Conservation (phyloP, 2,888 invertebrate species). For the Geotrupes spiniger region DNA sequence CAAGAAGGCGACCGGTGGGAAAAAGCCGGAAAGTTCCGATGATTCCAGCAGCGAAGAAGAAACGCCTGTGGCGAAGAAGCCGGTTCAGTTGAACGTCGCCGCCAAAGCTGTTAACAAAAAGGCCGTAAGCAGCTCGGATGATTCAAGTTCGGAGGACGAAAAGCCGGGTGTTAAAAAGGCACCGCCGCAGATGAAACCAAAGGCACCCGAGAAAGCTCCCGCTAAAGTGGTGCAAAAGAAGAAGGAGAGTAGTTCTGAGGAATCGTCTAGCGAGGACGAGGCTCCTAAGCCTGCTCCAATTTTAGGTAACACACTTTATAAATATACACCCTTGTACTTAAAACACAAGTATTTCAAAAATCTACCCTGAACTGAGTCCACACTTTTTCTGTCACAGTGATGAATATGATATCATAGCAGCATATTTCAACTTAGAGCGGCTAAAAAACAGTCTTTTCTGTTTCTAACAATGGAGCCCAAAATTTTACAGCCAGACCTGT, state of each 20-base stretch:
- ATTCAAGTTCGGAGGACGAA: conserved; percentile 37
- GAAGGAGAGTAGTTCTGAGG: conserved; percentile 32
- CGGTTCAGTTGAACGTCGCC: conserved; percentile 15
- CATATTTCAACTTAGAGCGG: too few species aligned
- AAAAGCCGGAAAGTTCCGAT: conserved; percentile 25
- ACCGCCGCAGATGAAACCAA: not conserved
- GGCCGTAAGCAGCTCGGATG: conserved; percentile 34
- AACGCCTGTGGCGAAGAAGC: conserved; percentile 22
- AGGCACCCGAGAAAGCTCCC: conserved; percentile 1
- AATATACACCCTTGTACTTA: too few species aligned
- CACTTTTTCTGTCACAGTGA: too few species aligned
- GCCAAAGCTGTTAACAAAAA: conserved; percentile 12
- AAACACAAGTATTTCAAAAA: too few species aligned
- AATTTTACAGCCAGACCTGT: too few species aligned
- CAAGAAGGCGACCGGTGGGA: conserved; percentile 21
- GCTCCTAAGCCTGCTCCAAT: conserved; percentile 12
- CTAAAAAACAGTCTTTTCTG: too few species aligned
- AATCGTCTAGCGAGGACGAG: conserved; percentile 35
- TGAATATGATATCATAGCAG: too few species aligned
- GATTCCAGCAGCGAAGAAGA: conserved; percentile 21
- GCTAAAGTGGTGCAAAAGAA: conserved; percentile 27
- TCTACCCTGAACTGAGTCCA: too few species aligned
- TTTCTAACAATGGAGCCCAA: too few species aligned
- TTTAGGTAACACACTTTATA: not conserved
- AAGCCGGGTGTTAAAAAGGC: conserved; percentile 19